phyloP scores from a whole-genome alignment of 37 sponge, comb jelly and placozoan species.

The Cliona cf. orientalis region DNA sequence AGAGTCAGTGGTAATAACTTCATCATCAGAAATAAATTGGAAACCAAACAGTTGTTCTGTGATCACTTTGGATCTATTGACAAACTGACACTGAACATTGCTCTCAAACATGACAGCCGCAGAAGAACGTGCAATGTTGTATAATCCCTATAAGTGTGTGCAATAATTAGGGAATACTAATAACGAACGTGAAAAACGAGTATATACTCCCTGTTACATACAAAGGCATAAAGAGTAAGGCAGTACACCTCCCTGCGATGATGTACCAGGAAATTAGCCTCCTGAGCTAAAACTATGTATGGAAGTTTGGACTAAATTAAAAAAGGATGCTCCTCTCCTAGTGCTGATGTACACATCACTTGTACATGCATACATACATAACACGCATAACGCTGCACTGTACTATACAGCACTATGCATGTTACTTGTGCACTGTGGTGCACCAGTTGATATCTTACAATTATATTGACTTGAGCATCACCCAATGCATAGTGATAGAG shows the following conservation, averaged over 20 bases:
- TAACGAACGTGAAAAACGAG: too few relatives aligned
- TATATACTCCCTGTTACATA: too few relatives aligned
- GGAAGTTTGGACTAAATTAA: too few relatives aligned
- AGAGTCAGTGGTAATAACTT: conserved; percentile 17
- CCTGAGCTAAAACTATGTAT: too few relatives aligned
- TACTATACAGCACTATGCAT: neutral
- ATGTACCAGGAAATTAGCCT: too few relatives aligned
- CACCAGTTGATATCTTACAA: conserved; percentile 52
- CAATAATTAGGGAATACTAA: neutral
- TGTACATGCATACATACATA: too few relatives aligned
- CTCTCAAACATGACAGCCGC: conserved; percentile 76
- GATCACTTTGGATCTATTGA: conserved; percentile 22
- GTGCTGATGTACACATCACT: too few relatives aligned
- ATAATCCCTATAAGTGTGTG: conserved; percentile 45
- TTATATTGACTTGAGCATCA: conserved; percentile 81
- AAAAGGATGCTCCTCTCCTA: too few relatives aligned
- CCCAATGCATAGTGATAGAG: conserved; percentile 77
- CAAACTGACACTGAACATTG: conserved; percentile 46
- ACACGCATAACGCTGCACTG: too few relatives aligned
- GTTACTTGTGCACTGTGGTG: neutral
- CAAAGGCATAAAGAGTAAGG: neutral
- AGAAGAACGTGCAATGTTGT: conserved; percentile 61
- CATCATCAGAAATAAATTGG: conserved; percentile 35
- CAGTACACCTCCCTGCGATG: neutral
- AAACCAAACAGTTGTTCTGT: conserved; percentile 73